These are phyloP conservation scores for Otis tarda DNA, from an alignment of 2,113 vertebrate species.

Conservation along the genomic window DNA sequence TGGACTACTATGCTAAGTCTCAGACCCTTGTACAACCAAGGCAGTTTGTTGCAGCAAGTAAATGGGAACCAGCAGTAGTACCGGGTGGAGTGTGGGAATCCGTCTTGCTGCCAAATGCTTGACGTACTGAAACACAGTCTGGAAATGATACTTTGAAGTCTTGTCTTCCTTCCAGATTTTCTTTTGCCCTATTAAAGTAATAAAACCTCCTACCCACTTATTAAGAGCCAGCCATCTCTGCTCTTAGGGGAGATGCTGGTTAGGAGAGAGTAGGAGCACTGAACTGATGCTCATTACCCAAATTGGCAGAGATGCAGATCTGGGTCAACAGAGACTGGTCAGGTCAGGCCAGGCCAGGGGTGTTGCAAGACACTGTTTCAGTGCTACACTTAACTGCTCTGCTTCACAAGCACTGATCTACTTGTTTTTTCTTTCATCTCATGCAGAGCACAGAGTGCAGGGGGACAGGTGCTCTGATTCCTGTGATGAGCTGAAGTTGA, in stretches of 20 bases:
- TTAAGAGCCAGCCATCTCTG: not conserved
- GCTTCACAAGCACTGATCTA: not conserved
- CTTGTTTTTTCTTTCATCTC: not conserved
- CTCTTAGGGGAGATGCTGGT: not conserved
- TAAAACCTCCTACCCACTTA: not conserved
- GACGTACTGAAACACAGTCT: rapidly evolving
- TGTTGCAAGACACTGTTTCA: not conserved
- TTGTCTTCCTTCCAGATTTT: not conserved
- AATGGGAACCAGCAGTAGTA: not conserved
- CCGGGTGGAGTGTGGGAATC: not conserved
- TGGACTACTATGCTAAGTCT: not conserved
- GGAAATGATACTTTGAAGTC: not conserved
- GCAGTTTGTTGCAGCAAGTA: not conserved
- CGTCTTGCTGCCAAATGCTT: not conserved
- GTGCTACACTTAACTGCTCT: not conserved
- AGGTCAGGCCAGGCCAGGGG: not conserved
- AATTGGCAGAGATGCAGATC: not conserved
- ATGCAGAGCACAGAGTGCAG: not conserved
- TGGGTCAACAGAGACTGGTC: not conserved
- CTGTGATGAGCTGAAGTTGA: conserved; percentile 1
- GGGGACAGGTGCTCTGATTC: not conserved
- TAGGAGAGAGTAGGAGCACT: not conserved
- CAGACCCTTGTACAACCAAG: not conserved
- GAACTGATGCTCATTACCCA: not conserved
- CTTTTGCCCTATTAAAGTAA: not conserved